Base-by-base conservation (phyloP, 2,797 vertebrate genomes). In the Gastrophryne carolinensis region DNA sequence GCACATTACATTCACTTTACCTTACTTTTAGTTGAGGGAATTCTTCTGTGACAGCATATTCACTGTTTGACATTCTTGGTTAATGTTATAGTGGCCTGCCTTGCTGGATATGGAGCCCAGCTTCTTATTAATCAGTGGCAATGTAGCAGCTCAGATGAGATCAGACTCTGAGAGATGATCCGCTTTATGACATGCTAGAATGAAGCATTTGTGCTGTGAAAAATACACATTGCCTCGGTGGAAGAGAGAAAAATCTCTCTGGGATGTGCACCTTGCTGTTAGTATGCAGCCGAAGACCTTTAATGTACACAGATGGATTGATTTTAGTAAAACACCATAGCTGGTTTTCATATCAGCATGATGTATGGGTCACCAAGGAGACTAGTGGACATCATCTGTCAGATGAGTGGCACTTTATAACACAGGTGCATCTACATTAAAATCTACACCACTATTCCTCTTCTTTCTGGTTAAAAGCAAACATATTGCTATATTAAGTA, bases 171-270 rank as follows among this genome's bases (percentile, higher is more conserved):
- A 86, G 79, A 82, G 80, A 84, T 87, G 83, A 91, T 89, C 75
- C 81, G 84, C 84, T 89, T 87, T 86, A 88, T 90, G 87, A 85
- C 89, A 86, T 84, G 84, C 83, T 85, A 85, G 85, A 87, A 82
- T 83, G 76, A 7, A 49, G 79, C 73, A 85, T 86, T 79, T 85
- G 79, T 82, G 81, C 82, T 83, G 82, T 87, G 86, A 87, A 92
- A 90, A 90, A 85, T 87, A 86, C 83, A 81, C 78, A 74, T 79
- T 82, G 83, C 79, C 79, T 81, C 81, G 72, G 70, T 84, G 83
- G 37, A 85, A 83, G 75, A 11, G 78, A 85, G 85, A 84, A 85
- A 80, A 82, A 83, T 86, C 85, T 86, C 86, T 82, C 41, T 74
- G 84, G 81, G 84, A 84, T 84, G 64, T 23, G 39, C 24, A 69